Percentiles rank a stretch among this genome's conserved stretches.
Conservation (phyloP, 2,888 invertebrate genomes). For the Drosophila flavopinicola region DNA sequence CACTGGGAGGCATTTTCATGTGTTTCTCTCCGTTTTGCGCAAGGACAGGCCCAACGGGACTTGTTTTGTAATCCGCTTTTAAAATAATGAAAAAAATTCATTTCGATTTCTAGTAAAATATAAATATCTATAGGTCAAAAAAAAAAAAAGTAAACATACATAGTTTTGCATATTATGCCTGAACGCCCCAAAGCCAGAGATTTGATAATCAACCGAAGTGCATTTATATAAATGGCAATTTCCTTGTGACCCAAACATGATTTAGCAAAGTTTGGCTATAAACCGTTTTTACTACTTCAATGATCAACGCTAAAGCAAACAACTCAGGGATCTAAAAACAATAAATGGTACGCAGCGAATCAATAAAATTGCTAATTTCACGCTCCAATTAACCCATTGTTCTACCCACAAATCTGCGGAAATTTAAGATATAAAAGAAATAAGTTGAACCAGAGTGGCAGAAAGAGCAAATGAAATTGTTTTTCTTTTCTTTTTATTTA, state of each 20-base stretch:
- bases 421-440: constrained; percentile 32
- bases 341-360: constrained; percentile 49
- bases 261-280: constrained; percentile 9
- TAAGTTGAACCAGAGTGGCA: constrained; percentile 17
- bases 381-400: constrained; percentile 70
- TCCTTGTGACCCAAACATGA: background rate
- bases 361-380: constrained; percentile 73
- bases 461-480: constrained; percentile 3
- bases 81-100: constrained; percentile 62
- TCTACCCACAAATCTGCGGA: constrained; percentile 32
- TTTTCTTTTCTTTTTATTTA: background rate
- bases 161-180: constrained; percentile 56
- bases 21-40: constrained; percentile 8
- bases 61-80: constrained; percentile 71
- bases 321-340: constrained; percentile 24
- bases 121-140: constrained; percentile 21
- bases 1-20: constrained; percentile 36
- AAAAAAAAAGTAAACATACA: constrained; percentile 3
- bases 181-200: constrained; percentile 24
- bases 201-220: constrained; percentile 47
- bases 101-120: constrained; percentile 30
- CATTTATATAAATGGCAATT: constrained; percentile 9
- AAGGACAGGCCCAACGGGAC: constrained; percentile 43
- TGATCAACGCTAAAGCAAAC: constrained; percentile 20
- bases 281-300: constrained; percentile 17